These are phyloP conservation scores for Amazona guildingii DNA, from an alignment of 2,113 vertebrate genomes.

Conservation along the genomic window DNA sequence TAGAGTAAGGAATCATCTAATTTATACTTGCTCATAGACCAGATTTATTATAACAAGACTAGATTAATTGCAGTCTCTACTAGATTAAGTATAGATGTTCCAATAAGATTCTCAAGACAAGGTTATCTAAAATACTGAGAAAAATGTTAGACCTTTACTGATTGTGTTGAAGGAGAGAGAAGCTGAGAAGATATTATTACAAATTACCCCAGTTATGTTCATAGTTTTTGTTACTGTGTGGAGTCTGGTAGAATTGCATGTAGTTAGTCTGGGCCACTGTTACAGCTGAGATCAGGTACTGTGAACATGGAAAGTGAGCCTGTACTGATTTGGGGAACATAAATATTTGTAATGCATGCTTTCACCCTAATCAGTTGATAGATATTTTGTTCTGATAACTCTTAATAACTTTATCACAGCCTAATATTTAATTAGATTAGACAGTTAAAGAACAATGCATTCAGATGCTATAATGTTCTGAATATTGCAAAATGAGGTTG, in stretches of 20 bases:
- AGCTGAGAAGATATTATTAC: background rate
- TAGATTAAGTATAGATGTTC: background rate
- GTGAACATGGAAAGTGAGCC: background rate
- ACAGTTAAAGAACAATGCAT: background rate
- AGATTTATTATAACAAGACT: background rate
- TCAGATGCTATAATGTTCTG: background rate
- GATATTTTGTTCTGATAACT: background rate
- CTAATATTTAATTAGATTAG: background rate
- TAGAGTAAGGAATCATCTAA: background rate
- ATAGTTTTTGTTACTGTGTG: background rate
- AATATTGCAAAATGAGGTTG: background rate
- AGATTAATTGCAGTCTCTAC: background rate
- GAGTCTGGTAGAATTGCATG: background rate
- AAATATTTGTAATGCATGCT: background rate
- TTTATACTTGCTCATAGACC: background rate
- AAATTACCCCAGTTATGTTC: background rate
- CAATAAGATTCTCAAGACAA: background rate
- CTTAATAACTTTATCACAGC: background rate
- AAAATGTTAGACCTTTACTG: background rate
- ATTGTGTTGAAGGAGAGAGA: background rate
- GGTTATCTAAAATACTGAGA: background rate
- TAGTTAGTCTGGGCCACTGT: background rate
- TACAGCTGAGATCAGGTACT: background rate
- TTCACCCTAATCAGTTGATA: background rate
- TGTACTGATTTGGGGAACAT: background rate